phyloP scores from a whole-genome alignment of 2,113 vertebrate species.

The Ammodytes dubius region DNA sequence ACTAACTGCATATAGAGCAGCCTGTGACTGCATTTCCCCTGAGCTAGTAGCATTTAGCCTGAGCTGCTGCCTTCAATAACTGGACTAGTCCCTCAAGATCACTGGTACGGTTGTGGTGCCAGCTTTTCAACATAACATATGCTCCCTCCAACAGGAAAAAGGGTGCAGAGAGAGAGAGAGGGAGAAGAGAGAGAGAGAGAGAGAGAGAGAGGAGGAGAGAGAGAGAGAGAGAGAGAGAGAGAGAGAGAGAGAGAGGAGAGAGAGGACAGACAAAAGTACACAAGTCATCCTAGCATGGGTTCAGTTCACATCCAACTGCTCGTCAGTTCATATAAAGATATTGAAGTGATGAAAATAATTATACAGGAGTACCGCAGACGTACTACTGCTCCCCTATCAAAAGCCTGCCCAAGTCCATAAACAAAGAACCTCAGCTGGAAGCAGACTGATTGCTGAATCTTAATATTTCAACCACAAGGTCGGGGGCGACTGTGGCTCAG shows the following conservation, averaged over 20 bases:
- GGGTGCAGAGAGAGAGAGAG: neutral
- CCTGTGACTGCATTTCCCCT: constrained; percentile 56
- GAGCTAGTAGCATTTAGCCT: constrained; percentile 57
- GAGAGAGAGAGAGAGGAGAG: neutral
- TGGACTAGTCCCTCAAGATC: constrained; percentile 53
- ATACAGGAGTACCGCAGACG: constrained; percentile 9
- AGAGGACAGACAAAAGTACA: neutral
- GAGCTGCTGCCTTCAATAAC: constrained; percentile 39
- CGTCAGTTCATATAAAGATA: constrained; percentile 12
- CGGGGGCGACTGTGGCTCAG: too few species aligned
- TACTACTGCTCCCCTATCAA: constrained; percentile 15
- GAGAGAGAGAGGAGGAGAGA: neutral
- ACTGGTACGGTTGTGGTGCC: constrained; percentile 26
- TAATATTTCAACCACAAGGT: constrained; percentile 23
- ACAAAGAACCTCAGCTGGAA: constrained; percentile 32
- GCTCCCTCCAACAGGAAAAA: constrained; percentile 19
- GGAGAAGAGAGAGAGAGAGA: neutral
- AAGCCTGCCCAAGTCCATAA: constrained; percentile 25
- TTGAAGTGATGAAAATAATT: constrained; percentile 25
- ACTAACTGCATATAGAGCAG: constrained; percentile 24
- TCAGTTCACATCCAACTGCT: constrained; percentile 37
- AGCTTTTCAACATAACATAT: constrained; percentile 62
- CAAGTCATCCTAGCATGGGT: neutral
- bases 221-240: constrained; percentile 1
- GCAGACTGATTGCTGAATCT: constrained; percentile 29